Evolutionary conservation across 2,113 vertebrate genomes (phyloP), one percentile per base, ranked within the genome.

Genomic region (Leucoraja erinaceus): DNA sequence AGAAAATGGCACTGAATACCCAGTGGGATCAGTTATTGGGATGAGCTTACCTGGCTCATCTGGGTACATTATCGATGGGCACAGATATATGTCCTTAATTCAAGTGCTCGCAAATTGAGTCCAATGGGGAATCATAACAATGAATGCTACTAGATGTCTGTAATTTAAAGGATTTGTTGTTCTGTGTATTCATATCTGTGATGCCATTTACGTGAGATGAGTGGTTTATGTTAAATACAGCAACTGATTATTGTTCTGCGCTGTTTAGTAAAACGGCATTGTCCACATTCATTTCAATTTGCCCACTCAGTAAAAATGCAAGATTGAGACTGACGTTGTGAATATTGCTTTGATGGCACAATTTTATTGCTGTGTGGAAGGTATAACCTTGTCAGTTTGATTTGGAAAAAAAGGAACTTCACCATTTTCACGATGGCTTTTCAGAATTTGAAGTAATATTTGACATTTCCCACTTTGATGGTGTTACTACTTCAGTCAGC

Each of bases 21-120:
- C 56, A 59, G 11, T 61, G 81, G 81, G 86, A 70, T 25, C 8
- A 68, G 86, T 90, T 33, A 31, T 90, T 66, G 14, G 5, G 63
- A 38, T 68, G 63, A n/a, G 68, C 54, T 61, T 86, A 31, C 59
- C 25, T 31, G 25, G 9, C 28, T 28, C 56, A 28, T 31, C 28
- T 86, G 83, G 54, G 83, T 61, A 4, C 14, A 81, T 33, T 47
- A 18, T n/a, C 54, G 11, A 8, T n/a, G 28, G 83, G 61, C 33
- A 81, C 8, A 14, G 63, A 90, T n/a, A 25, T 68, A 63, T 90
- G 28, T 66, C 28, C 61, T 90, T 16, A 38, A 16, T 90, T 68
- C 31, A 63, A 70, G 16, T 68, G n/a, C 86, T 68, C 18, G 68
- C 86, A 90, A 90, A 90, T 90, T 90, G 63, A 20, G 18, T 70